phyloP scores from a whole-genome alignment of 2,797 vertebrate species.

The Coregonus suidteri region DNA sequence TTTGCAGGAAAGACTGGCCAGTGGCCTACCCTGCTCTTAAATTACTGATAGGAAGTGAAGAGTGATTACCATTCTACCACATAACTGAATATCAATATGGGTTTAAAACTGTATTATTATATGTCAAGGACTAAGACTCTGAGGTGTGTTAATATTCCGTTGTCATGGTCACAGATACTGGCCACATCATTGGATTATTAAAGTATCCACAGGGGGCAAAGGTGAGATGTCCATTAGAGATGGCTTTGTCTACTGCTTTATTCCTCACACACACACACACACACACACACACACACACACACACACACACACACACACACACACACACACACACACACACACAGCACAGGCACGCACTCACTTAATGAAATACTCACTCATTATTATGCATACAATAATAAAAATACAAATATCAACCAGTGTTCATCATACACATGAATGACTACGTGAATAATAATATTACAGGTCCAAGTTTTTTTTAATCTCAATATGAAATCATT shows the following conservation, averaged over 20 bases:
- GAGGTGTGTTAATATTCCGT: slow-evolving; percentile 38
- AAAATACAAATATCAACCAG: too few relatives aligned
- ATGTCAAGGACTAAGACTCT: slow-evolving; percentile 43
- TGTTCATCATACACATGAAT: too few relatives aligned
- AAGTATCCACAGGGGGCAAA: neutral
- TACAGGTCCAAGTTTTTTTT: too few relatives aligned
- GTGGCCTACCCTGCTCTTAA: slow-evolving; percentile 5
- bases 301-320: too few relatives aligned
- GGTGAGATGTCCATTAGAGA: neutral
- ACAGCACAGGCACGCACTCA: neutral
- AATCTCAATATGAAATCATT: too few relatives aligned
- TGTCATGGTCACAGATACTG: slow-evolving; percentile 43
- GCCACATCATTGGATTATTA: slow-evolving; percentile 19
- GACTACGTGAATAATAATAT: too few relatives aligned
- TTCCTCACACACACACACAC: neutral
- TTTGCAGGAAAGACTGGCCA: too few relatives aligned
- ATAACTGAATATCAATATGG: slow-evolving; percentile 39
- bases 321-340: too few relatives aligned
- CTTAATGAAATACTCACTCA: too few relatives aligned
- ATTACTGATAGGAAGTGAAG: slow-evolving; percentile 15
- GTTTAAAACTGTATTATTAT: slow-evolving; percentile 31
- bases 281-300: too few relatives aligned
- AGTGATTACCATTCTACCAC: slow-evolving; percentile 35
- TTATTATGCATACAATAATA: too few relatives aligned
- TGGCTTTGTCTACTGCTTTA: neutral